Base-by-base conservation (phyloP, 2,888 invertebrate genomes). In the Deilephila porcellus region DNA sequence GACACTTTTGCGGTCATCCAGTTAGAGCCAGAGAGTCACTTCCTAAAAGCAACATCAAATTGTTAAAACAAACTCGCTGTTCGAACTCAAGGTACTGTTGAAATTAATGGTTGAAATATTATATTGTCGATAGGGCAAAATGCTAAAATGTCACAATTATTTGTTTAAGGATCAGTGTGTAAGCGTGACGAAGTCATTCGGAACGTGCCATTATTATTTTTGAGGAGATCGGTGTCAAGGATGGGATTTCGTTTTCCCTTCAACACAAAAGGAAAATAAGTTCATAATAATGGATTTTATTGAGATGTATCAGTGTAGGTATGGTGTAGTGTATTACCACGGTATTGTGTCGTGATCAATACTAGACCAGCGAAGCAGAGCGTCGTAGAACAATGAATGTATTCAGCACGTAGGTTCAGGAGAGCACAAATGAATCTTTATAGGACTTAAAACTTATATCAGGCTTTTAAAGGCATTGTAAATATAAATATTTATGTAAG, bases 181-280 rank as follows among this genome's bases (percentile, higher is more conserved):
- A 78, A 79, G 76, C 77, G 72, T 74, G 77, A 79, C 72, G 71
- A 72, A 79, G 73, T 60, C 71, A 73, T 74, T 76, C 70, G 74
- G 74, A 72, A 73, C 81, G 81, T 83, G 82, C 75, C 74, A 3
- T 73, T 74, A 80, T 80, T 79, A 79, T 81, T 79, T 78, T 76
- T 37, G 62, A 62, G 20, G 52, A 75, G 78, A 80, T 77, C 76
- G 67, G 73, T 75, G 77, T 72, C 64, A 72, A 71, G 70, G 56
- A 29, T 34, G 11, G 25, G 25, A 4, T 7, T 5, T 14, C n/a
- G 37, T 20, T 37, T 37, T 64, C 37, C 37, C 4, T 45, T 20
- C 20, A 20, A 45, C 17, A 67, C 25, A 67, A 52, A 25, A 5
- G 67, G 52, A 17, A 67, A 52, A 52, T 25, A 52, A 45, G 67